These are phyloP conservation scores for Myripristis jacobus DNA, from an alignment of 2,797 vertebrate genomes.

Conservation along the genomic window DNA sequence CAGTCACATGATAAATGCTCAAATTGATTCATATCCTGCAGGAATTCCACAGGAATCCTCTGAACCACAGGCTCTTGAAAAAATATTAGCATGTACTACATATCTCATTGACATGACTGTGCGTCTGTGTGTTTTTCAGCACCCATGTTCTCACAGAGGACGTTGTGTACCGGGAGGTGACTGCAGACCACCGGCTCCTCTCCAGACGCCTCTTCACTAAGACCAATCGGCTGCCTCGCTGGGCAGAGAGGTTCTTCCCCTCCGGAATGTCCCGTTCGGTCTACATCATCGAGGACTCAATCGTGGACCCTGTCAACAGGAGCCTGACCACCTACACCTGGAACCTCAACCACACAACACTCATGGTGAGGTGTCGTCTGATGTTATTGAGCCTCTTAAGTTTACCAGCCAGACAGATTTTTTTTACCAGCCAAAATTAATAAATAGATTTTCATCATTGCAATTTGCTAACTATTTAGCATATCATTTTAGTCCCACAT, in stretches of 20 bases:
- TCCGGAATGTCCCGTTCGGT: conserved; percentile 91
- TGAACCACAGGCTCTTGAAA: no score
- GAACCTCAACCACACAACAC: conserved; percentile 94
- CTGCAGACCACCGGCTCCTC: conserved; percentile 78
- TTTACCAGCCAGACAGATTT: neutral
- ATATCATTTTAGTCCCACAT: no score
- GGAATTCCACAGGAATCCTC: no score
- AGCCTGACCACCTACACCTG: conserved; percentile 94
- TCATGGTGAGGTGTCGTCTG: conserved; percentile 87
- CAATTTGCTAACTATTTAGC: neutral
- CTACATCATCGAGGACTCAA: conserved; percentile 95
- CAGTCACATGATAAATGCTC: no score
- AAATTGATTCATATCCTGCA: no score
- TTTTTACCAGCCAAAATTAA: no score
- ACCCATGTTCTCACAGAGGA: conserved; percentile 87
- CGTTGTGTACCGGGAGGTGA: conserved; percentile 85
- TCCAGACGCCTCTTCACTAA: conserved; percentile 87
- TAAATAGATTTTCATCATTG: neutral
- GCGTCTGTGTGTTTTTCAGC: conserved; percentile 61
- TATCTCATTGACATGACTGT: neutral
- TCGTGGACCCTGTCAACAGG: conserved; percentile 90
- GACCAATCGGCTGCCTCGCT: conserved; percentile 95
- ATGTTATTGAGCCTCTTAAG: neutral
- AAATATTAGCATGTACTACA: no score
- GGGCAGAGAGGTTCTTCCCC: conserved; percentile 93